Conservation (phyloP, 2,888 invertebrate genomes). For the Scotopteryx bipunctaria region DNA sequence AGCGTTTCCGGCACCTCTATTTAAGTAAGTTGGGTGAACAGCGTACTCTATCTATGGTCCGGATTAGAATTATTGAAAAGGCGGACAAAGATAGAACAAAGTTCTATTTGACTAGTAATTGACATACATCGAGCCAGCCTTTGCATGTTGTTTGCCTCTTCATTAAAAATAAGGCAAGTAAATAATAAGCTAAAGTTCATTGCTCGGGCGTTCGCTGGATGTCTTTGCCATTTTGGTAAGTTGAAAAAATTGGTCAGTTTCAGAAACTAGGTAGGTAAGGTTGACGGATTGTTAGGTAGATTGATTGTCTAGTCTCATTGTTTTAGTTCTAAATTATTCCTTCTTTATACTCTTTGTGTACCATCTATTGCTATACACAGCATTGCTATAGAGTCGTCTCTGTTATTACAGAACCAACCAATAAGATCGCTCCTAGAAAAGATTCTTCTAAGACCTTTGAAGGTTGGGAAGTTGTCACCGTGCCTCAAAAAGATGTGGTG, state of each 20-base stretch:
- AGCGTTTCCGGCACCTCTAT: constrained; percentile 87
- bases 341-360: not conserved
- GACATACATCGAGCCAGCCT: constrained; percentile 41
- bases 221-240: not conserved
- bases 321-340: not conserved
- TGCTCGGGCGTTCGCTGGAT: not conserved
- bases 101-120: constrained; percentile 85
- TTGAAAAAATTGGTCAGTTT: not conserved
- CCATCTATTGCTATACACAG: constrained; percentile 21
- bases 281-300: not conserved
- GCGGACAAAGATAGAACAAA: constrained; percentile 87
- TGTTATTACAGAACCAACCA: constrained; percentile 86
- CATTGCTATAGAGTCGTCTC: constrained; percentile 49
- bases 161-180: constrained; percentile 1
- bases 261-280: too few species aligned
- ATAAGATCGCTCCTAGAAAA: constrained; percentile 85
- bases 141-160: not conserved
- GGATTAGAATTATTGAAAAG: constrained; percentile 79
- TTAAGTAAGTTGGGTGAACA: constrained; percentile 84
- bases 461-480: constrained; percentile 85
- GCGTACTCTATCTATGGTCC: constrained; percentile 38
- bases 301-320: not conserved
- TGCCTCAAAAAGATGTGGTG: constrained; percentile 75
- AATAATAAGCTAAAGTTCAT: not conserved
- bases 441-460: constrained; percentile 81